Evolutionary conservation across 2,888 invertebrate genomes (phyloP).

Genomic region (Scaptomyza polygonia): DNA sequence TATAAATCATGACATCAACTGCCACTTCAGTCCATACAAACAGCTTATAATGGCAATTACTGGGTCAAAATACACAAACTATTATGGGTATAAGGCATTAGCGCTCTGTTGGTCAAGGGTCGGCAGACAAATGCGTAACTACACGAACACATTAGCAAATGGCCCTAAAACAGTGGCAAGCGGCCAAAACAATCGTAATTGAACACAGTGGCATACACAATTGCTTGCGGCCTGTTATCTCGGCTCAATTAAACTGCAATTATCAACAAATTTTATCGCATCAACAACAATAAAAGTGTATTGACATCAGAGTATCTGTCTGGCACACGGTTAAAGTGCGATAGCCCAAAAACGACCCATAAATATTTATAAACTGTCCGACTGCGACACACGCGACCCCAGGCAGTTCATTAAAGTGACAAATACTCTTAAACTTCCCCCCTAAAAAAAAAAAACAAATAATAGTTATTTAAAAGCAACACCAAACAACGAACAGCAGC

Average conservation of each 20-base stretch:
- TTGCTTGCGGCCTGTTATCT: constrained; percentile 36
- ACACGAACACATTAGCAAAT: constrained; percentile 28
- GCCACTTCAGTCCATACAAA: constrained; percentile 10
- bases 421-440: constrained; percentile 51
- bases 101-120: constrained; percentile 45
- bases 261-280: constrained; percentile 60
- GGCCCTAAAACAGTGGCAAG: constrained; percentile 17
- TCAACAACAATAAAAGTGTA: constrained; percentile 35
- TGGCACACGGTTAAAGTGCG: constrained; percentile 50
- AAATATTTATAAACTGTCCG: constrained; percentile 69
- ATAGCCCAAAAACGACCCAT: constrained; percentile 55
- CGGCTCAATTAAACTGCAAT: constrained; percentile 65
- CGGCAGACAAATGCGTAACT: constrained; percentile 47
- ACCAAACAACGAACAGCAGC: constrained; percentile 43
- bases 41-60: constrained; percentile 63
- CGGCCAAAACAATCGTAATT: constrained; percentile 27
- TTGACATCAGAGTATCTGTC: constrained; percentile 60
- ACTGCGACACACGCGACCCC: constrained; percentile 66
- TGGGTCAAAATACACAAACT: constrained; percentile 51
- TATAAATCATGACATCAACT: constrained; percentile 77
- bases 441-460: constrained; percentile 27
- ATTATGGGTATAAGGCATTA: constrained; percentile 45
- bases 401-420: constrained; percentile 76
- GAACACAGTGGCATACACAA: constrained; percentile 24
- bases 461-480: constrained; percentile 42